Evolutionary conservation across 2,888 invertebrate genomes (phyloP).

Genomic region (Macaria notata): DNA sequence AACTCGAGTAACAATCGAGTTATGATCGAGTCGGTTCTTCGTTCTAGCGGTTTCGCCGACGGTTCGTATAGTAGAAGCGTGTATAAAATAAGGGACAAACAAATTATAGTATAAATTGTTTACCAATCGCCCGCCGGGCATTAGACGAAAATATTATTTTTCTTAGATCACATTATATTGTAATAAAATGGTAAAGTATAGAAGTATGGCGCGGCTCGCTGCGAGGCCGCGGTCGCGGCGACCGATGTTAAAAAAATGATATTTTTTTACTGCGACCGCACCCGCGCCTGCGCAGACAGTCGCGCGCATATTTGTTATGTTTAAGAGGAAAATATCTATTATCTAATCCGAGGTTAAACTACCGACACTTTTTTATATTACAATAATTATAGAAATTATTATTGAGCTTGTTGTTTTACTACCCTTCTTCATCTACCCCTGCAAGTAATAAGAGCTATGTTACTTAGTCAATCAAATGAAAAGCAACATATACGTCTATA

Average conservation of each 20-base stretch:
- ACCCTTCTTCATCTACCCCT: too few relatives aligned
- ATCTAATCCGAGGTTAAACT: conserved; percentile 82
- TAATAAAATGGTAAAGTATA: conserved; percentile 74
- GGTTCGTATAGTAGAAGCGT: conserved; percentile 63
- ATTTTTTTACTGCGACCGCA: conserved; percentile 70
- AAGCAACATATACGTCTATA: too few relatives aligned
- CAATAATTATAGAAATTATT: conserved; percentile 84
- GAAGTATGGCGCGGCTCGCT: conserved; percentile 55
- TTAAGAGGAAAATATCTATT: conserved; percentile 82
- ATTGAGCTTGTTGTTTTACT: conserved; percentile 70
- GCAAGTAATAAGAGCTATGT: too few relatives aligned
- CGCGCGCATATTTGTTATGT: conserved; percentile 76
- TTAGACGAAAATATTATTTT: conserved; percentile 82
- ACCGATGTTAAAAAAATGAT: conserved; percentile 57
- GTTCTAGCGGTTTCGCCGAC: conserved; percentile 29
- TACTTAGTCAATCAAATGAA: too few relatives aligned
- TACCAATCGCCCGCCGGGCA: conserved; percentile 70
- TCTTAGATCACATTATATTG: conserved; percentile 82
- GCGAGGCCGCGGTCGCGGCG: conserved; percentile 38
- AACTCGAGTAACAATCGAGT: conserved; percentile 4
- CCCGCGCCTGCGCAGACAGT: conserved; percentile 27
- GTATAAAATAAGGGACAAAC: conserved; percentile 68
- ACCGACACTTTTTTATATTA: conserved; percentile 83
- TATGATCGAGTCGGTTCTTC: conserved; percentile 14
- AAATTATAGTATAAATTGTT: conserved; percentile 80